Percentiles rank a stretch among this genome's conserved stretches.
Conservation (phyloP, 2,797 vertebrate species). For the Fratercula arctica region DNA sequence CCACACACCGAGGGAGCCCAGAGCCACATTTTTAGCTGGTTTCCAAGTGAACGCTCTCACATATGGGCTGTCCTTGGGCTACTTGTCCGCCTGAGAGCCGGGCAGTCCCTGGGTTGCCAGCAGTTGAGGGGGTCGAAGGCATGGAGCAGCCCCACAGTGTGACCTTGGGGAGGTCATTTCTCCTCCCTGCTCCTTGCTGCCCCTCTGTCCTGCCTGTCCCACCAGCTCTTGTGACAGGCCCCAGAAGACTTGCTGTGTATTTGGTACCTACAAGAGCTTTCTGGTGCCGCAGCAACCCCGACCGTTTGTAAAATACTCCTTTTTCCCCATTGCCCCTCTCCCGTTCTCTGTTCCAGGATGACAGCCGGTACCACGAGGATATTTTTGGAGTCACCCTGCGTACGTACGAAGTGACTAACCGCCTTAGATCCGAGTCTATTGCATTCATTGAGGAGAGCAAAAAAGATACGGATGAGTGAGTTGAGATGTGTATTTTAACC, state of each 20-base stretch:
- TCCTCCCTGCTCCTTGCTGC: background rate
- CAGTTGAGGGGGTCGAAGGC: fast-evolving
- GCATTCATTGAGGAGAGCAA: slow-evolving; percentile 98
- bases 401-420: slow-evolving; percentile 97
- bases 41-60: background rate
- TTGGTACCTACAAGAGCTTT: background rate
- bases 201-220: background rate
- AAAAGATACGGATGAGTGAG: slow-evolving; percentile 95
- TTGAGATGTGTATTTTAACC: background rate
- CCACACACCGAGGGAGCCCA: background rate
- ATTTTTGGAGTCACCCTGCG: slow-evolving; percentile 98
- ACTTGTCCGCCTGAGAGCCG: background rate
- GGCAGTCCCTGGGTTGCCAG: background rate
- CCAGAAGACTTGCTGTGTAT: fast-evolving
- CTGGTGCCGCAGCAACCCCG: background rate
- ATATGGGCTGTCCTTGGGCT: fast-evolving
- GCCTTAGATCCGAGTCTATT: slow-evolving; percentile 97
- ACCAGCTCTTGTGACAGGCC: background rate
- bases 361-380: slow-evolving; percentile 97
- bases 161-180: background rate
- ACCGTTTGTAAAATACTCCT: background rate
- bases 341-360: slow-evolving; percentile 80
- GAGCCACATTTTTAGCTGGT: fast-evolving
- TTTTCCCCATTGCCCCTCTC: background rate
- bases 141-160: fast-evolving